Evolutionary conservation across 64 coral and sea anemone genomes (phyloP).

Genomic region (Acropora yongei): DNA sequence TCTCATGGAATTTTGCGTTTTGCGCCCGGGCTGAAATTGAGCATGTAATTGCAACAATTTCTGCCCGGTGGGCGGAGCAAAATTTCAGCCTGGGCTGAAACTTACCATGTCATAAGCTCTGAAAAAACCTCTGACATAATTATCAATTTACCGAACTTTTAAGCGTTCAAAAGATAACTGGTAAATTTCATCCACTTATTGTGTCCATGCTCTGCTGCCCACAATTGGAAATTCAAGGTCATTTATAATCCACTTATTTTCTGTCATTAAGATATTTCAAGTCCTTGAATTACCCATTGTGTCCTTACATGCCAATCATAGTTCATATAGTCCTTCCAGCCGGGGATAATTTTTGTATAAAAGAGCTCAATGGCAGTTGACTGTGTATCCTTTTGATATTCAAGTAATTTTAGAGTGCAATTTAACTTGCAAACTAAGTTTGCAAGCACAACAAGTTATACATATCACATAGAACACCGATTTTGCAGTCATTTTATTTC

Average conservation of each 20-base stretch:
- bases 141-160: not conserved
- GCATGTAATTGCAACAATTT: too few relatives aligned
- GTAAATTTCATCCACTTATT: not conserved
- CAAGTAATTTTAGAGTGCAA: slow-evolving; percentile 4
- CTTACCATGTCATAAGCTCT: not conserved
- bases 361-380: slow-evolving; percentile 8
- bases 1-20: too few relatives aligned
- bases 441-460: not conserved
- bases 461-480: not conserved
- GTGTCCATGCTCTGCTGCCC: slow-evolving; percentile 10
- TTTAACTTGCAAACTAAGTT: slow-evolving; percentile 11
- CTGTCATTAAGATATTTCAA: not conserved
- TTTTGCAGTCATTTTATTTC: slow-evolving; percentile 6
- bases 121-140: not conserved
- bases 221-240: slow-evolving; percentile 1
- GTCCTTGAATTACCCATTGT: not conserved
- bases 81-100: too few relatives aligned
- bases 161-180: not conserved
- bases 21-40: too few relatives aligned
- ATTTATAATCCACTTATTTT: not conserved
- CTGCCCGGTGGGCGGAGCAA: too few relatives aligned
- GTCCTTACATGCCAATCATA: not conserved
- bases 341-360: not conserved
- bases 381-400: slow-evolving; percentile 5
- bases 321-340: slow-evolving; percentile 1